These are phyloP conservation scores for Onychostruthus taczanowskii DNA, from an alignment of 2,113 vertebrate genomes.

Conservation along the genomic window DNA sequence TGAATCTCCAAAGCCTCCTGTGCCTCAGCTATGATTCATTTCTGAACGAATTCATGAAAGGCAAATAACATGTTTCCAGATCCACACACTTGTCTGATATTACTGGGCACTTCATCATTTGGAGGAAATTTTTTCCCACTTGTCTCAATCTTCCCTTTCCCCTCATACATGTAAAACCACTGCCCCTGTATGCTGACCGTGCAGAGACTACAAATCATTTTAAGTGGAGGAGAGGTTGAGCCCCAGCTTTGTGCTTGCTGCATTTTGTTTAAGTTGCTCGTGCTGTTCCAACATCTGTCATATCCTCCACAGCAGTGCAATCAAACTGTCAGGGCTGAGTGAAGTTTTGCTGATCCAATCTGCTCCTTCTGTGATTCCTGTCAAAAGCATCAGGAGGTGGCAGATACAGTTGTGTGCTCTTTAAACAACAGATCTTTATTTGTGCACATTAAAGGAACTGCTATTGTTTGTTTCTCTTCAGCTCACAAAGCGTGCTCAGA, in stretches of 20 bases:
- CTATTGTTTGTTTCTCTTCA: slow-evolving; percentile 15
- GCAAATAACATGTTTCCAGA: slow-evolving; percentile 9
- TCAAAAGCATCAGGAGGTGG: slow-evolving; percentile 43
- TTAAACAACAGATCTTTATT: slow-evolving; percentile 46
- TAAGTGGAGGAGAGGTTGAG: neutral
- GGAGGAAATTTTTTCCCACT: neutral
- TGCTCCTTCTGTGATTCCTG: slow-evolving; percentile 44
- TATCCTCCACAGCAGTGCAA: slow-evolving; percentile 41
- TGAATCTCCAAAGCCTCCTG: slow-evolving; percentile 3
- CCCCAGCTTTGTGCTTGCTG: neutral
- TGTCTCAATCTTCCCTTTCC: neutral
- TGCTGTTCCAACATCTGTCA: slow-evolving; percentile 55
- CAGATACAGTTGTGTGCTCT: slow-evolving; percentile 46
- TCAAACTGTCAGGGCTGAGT: slow-evolving; percentile 54
- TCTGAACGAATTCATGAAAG: slow-evolving; percentile 31
- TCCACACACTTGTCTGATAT: neutral
- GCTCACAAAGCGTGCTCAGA: neutral
- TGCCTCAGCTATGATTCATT: slow-evolving; percentile 23
- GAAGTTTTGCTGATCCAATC: slow-evolving; percentile 53
- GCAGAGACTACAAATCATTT: slow-evolving; percentile 10
- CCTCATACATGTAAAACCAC: neutral
- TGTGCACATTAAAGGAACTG: neutral
- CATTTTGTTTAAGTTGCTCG: slow-evolving; percentile 31
- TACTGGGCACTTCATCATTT: slow-evolving; percentile 13
- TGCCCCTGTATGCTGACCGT: neutral